Conservation (phyloP, 1,140 invertebrate species). For the Formica selysi region DNA sequence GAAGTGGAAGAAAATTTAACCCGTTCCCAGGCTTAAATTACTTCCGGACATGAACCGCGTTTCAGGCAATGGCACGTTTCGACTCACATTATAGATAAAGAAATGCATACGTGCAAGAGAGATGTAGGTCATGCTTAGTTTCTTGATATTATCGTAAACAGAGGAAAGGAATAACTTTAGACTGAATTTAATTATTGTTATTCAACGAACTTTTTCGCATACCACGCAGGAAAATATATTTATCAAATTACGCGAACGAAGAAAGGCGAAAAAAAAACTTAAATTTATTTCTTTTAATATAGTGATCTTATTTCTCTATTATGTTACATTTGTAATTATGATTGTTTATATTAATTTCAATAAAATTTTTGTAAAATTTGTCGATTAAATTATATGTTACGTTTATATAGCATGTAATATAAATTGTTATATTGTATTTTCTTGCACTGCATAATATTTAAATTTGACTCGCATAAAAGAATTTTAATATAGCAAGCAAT, state of each 20-base stretch:
- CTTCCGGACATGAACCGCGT: constrained; percentile 55
- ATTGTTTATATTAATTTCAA: not conserved
- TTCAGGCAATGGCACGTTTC: constrained; percentile 26
- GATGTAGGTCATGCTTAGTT: constrained; percentile 18
- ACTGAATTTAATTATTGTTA: constrained; percentile 16
- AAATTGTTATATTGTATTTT: not conserved
- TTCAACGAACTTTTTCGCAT: not conserved
- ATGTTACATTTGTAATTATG: not conserved
- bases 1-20: constrained; percentile 64
- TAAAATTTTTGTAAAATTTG: not conserved
- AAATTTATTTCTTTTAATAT: not conserved
- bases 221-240: not conserved
- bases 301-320: not conserved
- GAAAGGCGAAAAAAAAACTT: not conserved
- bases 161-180: not conserved
- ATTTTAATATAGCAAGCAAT: constrained; percentile 23
- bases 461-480: not conserved
- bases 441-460: not conserved
- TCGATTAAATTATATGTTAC: not conserved
- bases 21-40: constrained; percentile 59
- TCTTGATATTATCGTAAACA: constrained; percentile 10
- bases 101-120: not conserved
- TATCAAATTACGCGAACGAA: not conserved
- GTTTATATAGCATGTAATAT: constrained; percentile 1
- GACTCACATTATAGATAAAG: constrained; percentile 29